Conservation (phyloP, 37 sponge, comb jelly and placozoan species). For the Crambe crambe region DNA sequence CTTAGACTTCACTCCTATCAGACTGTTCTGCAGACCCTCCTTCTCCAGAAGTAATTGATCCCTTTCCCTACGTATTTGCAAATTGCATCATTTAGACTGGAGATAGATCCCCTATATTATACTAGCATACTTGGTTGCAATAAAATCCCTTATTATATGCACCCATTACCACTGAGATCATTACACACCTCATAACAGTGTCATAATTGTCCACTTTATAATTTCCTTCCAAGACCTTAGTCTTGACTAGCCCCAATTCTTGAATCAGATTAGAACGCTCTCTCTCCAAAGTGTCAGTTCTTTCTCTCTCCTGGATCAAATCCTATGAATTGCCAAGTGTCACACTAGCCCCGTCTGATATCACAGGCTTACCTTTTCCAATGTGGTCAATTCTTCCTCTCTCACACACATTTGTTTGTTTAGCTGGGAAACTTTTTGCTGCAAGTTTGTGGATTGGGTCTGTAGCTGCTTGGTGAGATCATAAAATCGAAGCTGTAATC, state of each 20-base stretch:
- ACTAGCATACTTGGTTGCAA: neutral
- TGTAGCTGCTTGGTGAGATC: conserved; percentile 42
- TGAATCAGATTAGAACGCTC: conserved; percentile 18
- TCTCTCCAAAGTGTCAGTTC: conserved; percentile 3
- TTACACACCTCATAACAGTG: conserved; percentile 47
- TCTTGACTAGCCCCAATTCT: conserved; percentile 23
- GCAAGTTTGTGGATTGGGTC: conserved; percentile 22
- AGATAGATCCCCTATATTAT: no score
- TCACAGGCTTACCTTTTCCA: conserved; percentile 3
- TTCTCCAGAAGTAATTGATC: conserved; percentile 44
- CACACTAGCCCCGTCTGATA: neutral
- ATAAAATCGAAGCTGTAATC: conserved; percentile 26
- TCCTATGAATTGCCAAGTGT: neutral
- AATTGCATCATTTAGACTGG: no score
- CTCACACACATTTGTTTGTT: neutral
- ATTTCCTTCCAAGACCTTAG: conserved; percentile 46
- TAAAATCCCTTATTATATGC: neutral
- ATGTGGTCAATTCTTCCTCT: neutral
- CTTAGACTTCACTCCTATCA: conserved; percentile 14
- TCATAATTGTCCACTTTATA: conserved; percentile 65
- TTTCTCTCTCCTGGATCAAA: neutral
- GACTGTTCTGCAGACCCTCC: conserved; percentile 9
- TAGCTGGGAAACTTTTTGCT: conserved; percentile 8
- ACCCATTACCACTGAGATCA: neutral
- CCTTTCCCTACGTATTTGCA: conserved; percentile 37